Conservation (phyloP, 2,113 vertebrate species). For the Ammodramus savannarum region DNA sequence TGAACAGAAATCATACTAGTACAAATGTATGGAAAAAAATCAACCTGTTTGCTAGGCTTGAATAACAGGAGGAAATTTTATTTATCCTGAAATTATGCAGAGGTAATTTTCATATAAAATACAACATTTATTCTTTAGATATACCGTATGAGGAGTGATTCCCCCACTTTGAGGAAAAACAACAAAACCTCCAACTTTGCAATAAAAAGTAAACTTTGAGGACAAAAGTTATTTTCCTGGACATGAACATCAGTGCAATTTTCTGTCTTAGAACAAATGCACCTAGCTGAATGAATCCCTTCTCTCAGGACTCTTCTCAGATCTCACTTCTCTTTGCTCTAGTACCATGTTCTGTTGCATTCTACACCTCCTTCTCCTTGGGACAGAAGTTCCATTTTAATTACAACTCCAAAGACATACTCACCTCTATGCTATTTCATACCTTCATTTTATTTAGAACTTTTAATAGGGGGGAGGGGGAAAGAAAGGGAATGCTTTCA, state of each 20-base stretch:
- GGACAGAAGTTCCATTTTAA: not conserved
- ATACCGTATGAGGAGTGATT: accelerated
- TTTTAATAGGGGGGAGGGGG: accelerated
- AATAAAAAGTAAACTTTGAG: not conserved
- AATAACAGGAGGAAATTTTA: not conserved
- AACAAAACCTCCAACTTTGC: not conserved
- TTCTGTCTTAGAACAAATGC: not conserved
- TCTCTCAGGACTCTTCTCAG: not conserved
- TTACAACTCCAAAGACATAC: accelerated
- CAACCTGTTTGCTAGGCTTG: not conserved
- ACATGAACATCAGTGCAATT: not conserved
- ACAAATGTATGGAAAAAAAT: not conserved
- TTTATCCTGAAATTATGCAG: not conserved
- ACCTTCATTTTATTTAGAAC: not conserved
- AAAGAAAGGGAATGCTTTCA: not conserved
- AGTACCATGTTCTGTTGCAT: not conserved
- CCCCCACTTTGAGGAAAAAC: not conserved
- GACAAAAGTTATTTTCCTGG: not conserved
- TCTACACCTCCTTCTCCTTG: not conserved
- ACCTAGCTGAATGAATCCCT: not conserved
- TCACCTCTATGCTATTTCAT: not conserved
- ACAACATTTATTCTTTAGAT: not conserved
- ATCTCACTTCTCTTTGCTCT: not conserved
- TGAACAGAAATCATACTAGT: not conserved
- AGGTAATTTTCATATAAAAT: not conserved